Evolutionary conservation across 1,140 invertebrate genomes (phyloP), one percentile per base, ranked within the genome.

Genomic region (Sycophila sp.): DNA sequence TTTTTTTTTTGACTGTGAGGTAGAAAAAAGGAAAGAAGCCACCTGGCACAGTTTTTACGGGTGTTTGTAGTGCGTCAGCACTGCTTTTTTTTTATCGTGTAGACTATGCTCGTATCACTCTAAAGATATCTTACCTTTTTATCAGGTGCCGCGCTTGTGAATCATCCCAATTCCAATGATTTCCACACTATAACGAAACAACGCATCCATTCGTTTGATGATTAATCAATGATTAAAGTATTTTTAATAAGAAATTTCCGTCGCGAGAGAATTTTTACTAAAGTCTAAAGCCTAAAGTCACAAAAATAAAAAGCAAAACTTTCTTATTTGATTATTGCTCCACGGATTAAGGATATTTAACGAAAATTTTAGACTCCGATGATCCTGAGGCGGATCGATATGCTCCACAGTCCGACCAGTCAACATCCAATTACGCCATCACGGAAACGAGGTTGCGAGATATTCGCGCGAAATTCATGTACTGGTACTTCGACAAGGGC

Each of bases 401-500:
- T 42, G 86, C 87, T 13, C 88, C 88, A 19, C 76, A 77, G 22
- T 80, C 83, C 4, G 82, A 86, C 63, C 80, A 80, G 51, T 75
- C 71, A 47, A 70, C 78, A 28, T 67, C 78, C 3, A 64, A 76
- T 74, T 93, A 93, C 74, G 82, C 87, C 28, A 87, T 96, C 60
- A 91, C 91, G 0, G 85, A 89, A 36, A 80, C 87, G 1, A 85
- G 94, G 6, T 85, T 96, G 24, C 79, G 81, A 15, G 87, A 91
- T 74, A 91, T 96, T 56, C 85, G 95, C 28, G 85, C 86, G 1
- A 85, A 93, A 75, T 92, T 96, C 69, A 88, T 96, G 87, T 97
- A 96, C 78, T 95, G 94, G 88, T 97, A 90, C 85, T 96, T 92
- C 76, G 94, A 96, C 80, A 88, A 89, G 73, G 94, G 94, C 4